phyloP scores from a whole-genome alignment of 2,888 invertebrate genomes.

The Sabatieria punctata region DNA sequence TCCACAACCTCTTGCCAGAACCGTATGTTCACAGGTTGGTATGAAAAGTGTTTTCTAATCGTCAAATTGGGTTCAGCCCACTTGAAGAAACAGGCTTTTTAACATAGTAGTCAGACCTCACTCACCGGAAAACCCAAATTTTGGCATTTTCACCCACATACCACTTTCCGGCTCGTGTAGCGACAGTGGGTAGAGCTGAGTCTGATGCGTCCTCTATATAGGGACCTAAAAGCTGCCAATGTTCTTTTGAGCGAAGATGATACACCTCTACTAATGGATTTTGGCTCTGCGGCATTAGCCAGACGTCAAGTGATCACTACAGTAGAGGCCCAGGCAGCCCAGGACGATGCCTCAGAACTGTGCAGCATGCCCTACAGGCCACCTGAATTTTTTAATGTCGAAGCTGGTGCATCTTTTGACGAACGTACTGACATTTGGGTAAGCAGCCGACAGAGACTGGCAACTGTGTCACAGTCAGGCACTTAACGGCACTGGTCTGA shows the following conservation, averaged over 20 bases:
- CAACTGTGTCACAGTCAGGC: conserved; percentile 65
- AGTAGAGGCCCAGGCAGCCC: conserved; percentile 37
- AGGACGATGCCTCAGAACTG: conserved; percentile 63
- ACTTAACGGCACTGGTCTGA: conserved; percentile 48
- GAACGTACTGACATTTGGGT: conserved; percentile 75
- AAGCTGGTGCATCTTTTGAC: conserved; percentile 59
- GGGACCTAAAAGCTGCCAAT: conserved; percentile 71
- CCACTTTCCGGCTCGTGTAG: too few species aligned
- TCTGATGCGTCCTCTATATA: too few species aligned
- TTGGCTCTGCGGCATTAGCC: conserved; percentile 44
- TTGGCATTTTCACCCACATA: too few species aligned
- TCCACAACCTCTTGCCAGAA: conserved; percentile 46
- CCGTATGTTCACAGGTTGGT: conserved; percentile 49
- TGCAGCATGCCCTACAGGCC: conserved; percentile 74
- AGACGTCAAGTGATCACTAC: conserved; percentile 31
- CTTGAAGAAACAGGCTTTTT: too few species aligned
- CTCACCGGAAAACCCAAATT: too few species aligned
- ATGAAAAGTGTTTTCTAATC: neutral
- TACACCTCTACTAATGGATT: conserved; percentile 60
- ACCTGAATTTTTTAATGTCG: conserved; percentile 68
- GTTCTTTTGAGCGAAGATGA: conserved; percentile 52
- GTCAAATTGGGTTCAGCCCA: too few species aligned
- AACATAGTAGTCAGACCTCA: too few species aligned
- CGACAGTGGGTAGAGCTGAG: too few species aligned
- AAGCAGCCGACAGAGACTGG: conserved; percentile 51